Evolutionary conservation across 2,888 invertebrate species (phyloP), one percentile per base, ranked within the genome.

Genomic region (Acronicta alni): DNA sequence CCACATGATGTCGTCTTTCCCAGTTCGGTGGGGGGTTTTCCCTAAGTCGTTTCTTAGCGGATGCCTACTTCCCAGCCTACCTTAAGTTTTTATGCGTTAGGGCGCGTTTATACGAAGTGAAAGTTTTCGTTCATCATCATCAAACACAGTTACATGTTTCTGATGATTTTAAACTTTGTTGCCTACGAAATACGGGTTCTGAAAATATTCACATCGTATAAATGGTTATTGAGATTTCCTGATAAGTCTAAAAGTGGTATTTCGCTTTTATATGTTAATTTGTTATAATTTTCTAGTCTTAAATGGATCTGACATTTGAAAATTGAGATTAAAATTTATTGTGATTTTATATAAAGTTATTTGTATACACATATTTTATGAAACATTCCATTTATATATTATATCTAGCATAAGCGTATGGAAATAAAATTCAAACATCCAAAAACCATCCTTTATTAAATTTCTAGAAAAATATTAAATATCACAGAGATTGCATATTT

Each of bases 401-500:
- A 5, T 32, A 5, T 14, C 32, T 43, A 26, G 15, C 12, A 15
- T 43, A 18, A n/a, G 12, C 3, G 15, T 18, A 35, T 37, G 0
- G 35, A 14, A 71, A 75, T 66, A 67, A 74, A 75, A 76, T 42
- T 14, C 18, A 44, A n/a, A n/a, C 45, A 67, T 79, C 82, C 81
- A 76, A 75, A 70, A 78, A 86, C 85, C 85, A 71, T 81, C 46
- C 14, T 83, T 80, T 83, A 81, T 81, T 79, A 67, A 52, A 66
- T 67, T 62, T 62, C 75, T 61, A 69, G 56, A 76, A 78, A 78
- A 62, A 73, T 59, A 72, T 75, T 80, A 79, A 78, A 82, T 84
- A 85, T 85, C 85, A 85, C 85, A 85, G 82, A 73, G 64, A 74
- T 77, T 77, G 75, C 75, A 72, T 62, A 74, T 74, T 72, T 75